Conservation (phyloP, 2,888 invertebrate species). For the Lymantria dispar region DNA sequence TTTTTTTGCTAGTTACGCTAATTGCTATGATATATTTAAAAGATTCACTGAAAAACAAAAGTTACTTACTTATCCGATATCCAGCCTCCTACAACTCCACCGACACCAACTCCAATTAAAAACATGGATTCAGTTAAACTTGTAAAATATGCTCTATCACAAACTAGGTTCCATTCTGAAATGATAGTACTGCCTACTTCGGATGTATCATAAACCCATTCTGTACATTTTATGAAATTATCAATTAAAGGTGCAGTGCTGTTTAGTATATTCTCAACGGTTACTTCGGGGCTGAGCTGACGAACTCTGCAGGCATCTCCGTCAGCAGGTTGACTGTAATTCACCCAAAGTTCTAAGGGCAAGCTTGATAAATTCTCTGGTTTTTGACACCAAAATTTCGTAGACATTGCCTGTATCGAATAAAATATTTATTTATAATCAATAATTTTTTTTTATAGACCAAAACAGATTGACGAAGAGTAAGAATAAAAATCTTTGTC, state of each 20-base stretch:
- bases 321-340: slow-evolving; percentile 84
- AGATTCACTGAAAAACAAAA: background rate
- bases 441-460: no score
- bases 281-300: slow-evolving; percentile 61
- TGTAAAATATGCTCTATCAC: slow-evolving; percentile 86
- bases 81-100: slow-evolving; percentile 90
- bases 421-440: background rate
- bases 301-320: slow-evolving; percentile 77
- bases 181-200: slow-evolving; percentile 86
- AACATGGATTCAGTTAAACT: slow-evolving; percentile 90
- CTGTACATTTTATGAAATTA: slow-evolving; percentile 75
- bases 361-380: slow-evolving; percentile 81
- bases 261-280: slow-evolving; percentile 61
- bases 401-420: slow-evolving; percentile 78
- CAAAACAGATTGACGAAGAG: background rate
- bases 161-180: slow-evolving; percentile 90
- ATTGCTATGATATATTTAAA: background rate
- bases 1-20: no score
- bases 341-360: slow-evolving; percentile 83
- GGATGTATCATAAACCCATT: slow-evolving; percentile 84
- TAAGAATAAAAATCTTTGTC: background rate
- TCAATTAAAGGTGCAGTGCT: slow-evolving; percentile 60
- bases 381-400: slow-evolving; percentile 87
- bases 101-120: slow-evolving; percentile 88
- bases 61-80: slow-evolving; percentile 86